Conservation (phyloP, 2,797 vertebrate genomes). For the Enteromius thamalakanensis region DNA sequence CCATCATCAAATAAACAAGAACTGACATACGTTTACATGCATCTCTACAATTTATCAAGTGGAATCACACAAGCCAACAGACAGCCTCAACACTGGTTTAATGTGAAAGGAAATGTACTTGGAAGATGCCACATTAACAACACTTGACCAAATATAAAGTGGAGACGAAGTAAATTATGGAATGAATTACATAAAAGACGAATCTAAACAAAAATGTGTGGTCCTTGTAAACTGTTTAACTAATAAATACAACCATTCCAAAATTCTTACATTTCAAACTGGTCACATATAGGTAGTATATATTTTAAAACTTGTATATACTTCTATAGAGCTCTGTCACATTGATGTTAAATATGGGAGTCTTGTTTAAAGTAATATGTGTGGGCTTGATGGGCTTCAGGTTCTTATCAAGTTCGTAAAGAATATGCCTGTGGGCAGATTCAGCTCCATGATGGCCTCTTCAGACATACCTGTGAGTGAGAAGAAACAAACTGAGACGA, state of each 20-base stretch:
- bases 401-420: slow-evolving; percentile 86
- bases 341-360: slow-evolving; percentile 15
- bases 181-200: slow-evolving; percentile 26
- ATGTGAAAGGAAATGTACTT: slow-evolving; percentile 13
- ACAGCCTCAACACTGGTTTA: slow-evolving; percentile 31
- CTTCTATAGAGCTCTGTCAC: slow-evolving; percentile 31
- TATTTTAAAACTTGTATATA: slow-evolving; percentile 1
- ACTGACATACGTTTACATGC: slow-evolving; percentile 1
- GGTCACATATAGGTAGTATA: background rate
- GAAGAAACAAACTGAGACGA: background rate
- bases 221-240: slow-evolving; percentile 51
- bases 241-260: slow-evolving; percentile 52
- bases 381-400: slow-evolving; percentile 84
- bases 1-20: slow-evolving; percentile 19
- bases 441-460: slow-evolving; percentile 87
- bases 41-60: background rate
- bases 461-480: slow-evolving; percentile 80
- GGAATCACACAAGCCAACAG: background rate
- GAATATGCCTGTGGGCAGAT: slow-evolving; percentile 86
- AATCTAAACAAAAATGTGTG: slow-evolving; percentile 27
- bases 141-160: slow-evolving; percentile 13
- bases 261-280: slow-evolving; percentile 13
- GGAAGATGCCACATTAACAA: background rate
- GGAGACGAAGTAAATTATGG: slow-evolving; percentile 8
- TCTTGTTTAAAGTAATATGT: slow-evolving; percentile 20